Conservation (phyloP, 2,113 vertebrate genomes). For the Eubucco bourcierii region DNA sequence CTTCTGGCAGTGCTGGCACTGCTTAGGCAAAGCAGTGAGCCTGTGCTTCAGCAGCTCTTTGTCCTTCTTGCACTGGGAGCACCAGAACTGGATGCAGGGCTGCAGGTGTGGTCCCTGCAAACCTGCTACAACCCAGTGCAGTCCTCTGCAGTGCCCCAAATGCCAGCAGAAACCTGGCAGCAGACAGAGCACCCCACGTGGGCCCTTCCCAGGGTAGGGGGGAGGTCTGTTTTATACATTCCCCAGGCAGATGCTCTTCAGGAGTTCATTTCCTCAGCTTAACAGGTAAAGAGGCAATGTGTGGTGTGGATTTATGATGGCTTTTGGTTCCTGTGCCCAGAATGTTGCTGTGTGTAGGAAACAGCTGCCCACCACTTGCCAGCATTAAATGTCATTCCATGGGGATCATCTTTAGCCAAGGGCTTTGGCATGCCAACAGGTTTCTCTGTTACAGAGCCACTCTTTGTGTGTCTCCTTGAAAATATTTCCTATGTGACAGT, state of each 20-base stretch:
- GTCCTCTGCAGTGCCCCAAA: constrained; percentile 41
- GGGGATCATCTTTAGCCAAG: neutral
- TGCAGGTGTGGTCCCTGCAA: constrained; percentile 52
- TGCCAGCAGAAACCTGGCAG: neutral
- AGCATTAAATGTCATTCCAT: neutral
- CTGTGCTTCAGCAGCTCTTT: too few species aligned
- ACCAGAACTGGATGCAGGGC: neutral
- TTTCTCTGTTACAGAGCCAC: neutral
- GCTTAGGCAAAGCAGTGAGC: too few species aligned
- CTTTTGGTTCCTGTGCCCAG: neutral
- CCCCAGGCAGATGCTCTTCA: neutral
- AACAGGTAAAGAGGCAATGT: neutral
- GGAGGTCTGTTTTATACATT: neutral
- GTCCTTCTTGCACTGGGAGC: too few species aligned
- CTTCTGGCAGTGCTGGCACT: too few species aligned
- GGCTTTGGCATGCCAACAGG: neutral
- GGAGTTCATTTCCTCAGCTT: neutral
- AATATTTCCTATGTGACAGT: neutral
- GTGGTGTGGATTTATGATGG: neutral
- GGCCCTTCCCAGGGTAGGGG: neutral
- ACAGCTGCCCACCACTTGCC: neutral
- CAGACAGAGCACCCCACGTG: neutral
- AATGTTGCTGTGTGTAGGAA: neutral
- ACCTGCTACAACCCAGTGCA: constrained; percentile 22
- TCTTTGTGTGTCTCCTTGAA: neutral